Evolutionary conservation across 1,140 invertebrate species (phyloP), one percentile per base, ranked within the genome.

Genomic region (Latrodectus geometricus): DNA sequence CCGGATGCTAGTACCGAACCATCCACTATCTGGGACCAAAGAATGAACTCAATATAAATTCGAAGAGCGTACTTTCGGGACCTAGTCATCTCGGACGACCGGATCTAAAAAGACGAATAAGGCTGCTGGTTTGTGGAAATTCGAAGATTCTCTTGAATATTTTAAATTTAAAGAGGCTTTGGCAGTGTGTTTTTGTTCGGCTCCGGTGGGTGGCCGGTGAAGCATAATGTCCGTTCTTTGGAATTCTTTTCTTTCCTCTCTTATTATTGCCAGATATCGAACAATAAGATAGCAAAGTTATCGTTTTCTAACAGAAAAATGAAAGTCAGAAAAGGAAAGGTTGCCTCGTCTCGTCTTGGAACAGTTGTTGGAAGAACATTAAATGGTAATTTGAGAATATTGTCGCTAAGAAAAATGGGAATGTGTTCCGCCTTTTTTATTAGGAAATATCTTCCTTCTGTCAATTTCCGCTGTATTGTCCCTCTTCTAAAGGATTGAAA

Each of bases 331-430:
- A 61, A 14, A 8, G 8, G 11, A 8, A 61, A 61, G 17, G 54
- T 35, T 35, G 35, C 35, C 1, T 35, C 35, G 35, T 35, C 35
- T 35, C 5, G 35, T 35, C 35, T 35, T 35, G 35, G 35, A 77
- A 20, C 65, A 79, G 77, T 79, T 81, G 79, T 81, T 81, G 8
- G 21, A 54, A 12, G 21, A 12, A 61, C 68, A 72, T 81, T 81
- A 52, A 65, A 81, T 81, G 79, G 50, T 81, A 72, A 81, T 81
- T 68, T 66, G 23, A 20, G 50, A 48, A 81, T 81, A 56, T 70
- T 81, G 35, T 35, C 5, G 35, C 35, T 3, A 35, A 35, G 35
- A 35, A 35, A 35, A 35, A 35, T 35, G 35, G 35, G 35, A 35
- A 5, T 35, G 35, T 35, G 35, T 35, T 35, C 35, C 35, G 1